Base-by-base conservation (phyloP, 2,888 invertebrate species). In the Troides helena region DNA sequence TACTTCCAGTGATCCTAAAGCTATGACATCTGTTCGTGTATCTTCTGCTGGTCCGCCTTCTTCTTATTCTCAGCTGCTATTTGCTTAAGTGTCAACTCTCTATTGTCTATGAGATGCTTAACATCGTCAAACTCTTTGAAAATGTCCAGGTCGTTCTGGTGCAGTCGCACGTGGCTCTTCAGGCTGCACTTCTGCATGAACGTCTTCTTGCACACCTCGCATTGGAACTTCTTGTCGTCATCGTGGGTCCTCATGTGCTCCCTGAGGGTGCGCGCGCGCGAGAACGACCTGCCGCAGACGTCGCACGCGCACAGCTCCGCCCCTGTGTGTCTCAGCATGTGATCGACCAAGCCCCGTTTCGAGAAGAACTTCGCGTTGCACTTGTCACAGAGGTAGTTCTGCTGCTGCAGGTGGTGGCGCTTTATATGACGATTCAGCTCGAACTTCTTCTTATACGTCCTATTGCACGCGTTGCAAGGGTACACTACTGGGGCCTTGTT, bases 41-140 rank as follows among this genome's bases (percentile, higher is more conserved):
- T 73, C 67, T 85, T 88, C 50, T 88, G 86, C 1, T 78, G 83
- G 12, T 81, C 77, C 0, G 81, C 80, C 62, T 87, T 91, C 70
- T 79, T 82, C 64, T 86, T 90, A 67, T 80, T 89, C 73, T 92
- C 92, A 0, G 86, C 89, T 0, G 92, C 92, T 2, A 92, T 90
- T 73, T 92, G 85, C 72, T 91, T 92, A 36, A 92, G 68, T 2
- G 92, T 92, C 81, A 92, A 79, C 74, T 90, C 91, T 39, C 92
- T 84, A 72, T 92, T 85, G 57, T 92, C 92, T 59, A 92, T 90
- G 50, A 92, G 74, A 77, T 92, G 92, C 70, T 90, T 92, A 0
- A 92, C 92, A 67, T 92, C 92, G 53, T 92, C 92, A 67, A 92
- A 92, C 79, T 92, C 92, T 66, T 92, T 92, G 74, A 92, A 92